A percentile compares a stretch with the other conserved stretches of the same genome.
Conservation (phyloP, 2,113 vertebrate species). For the Zosterops hypoxanthus region DNA sequence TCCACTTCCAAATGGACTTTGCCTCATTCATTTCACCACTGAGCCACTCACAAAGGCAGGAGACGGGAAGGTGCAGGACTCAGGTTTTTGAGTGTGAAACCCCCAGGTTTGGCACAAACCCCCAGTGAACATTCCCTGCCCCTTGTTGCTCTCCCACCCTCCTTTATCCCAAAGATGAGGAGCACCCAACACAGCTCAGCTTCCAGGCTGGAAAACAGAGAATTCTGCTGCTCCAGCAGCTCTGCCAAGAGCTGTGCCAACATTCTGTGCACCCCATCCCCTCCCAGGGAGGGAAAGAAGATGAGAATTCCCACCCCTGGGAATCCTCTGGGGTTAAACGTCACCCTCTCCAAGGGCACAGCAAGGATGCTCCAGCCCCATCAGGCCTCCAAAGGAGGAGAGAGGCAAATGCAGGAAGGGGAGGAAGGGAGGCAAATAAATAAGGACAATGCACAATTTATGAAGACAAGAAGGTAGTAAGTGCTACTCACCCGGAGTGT, state of each 20-base stretch:
- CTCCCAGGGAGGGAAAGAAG: background rate
- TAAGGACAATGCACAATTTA: slow-evolving; percentile 69
- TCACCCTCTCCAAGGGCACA: background rate
- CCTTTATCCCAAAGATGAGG: background rate
- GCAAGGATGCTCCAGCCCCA: background rate
- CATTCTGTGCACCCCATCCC: background rate
- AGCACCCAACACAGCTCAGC: background rate
- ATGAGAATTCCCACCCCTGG: background rate
- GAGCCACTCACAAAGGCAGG: background rate
- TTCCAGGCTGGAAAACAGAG: background rate
- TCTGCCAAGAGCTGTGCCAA: background rate
- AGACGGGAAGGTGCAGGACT: background rate
- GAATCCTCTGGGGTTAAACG: background rate
- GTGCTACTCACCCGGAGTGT: slow-evolving; percentile 60
- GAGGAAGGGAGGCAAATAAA: slow-evolving; percentile 55
- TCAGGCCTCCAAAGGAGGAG: background rate
- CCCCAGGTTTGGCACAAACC: background rate
- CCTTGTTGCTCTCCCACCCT: background rate
- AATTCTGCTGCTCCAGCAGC: background rate
- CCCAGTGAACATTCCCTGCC: background rate
- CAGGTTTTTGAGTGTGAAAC: background rate
- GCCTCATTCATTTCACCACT: background rate
- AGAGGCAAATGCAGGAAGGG: background rate
- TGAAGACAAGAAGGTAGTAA: slow-evolving; percentile 68
- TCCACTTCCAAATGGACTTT: slow-evolving; percentile 1